These are phyloP conservation scores for Ctenopoma kingsleyae DNA, from an alignment of 2,797 vertebrate species.

Conservation along the genomic window DNA sequence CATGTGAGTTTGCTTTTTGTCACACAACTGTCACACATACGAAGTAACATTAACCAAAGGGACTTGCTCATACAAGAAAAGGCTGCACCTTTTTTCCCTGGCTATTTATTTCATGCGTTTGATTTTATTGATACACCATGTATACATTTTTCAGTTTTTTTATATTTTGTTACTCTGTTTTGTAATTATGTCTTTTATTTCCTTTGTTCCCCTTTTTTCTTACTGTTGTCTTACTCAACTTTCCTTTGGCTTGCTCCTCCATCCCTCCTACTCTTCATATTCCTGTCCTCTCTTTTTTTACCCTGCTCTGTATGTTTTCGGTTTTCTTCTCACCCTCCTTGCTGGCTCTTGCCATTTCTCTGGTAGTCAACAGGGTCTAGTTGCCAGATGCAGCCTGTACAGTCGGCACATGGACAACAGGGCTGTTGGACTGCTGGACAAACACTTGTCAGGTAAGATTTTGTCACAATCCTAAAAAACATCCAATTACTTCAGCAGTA, in stretches of 20 bases:
- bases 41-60: background rate
- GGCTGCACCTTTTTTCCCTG: slow-evolving; percentile 3
- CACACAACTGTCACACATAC: background rate
- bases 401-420: slow-evolving; percentile 77
- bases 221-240: background rate
- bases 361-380: slow-evolving; percentile 76
- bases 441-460: slow-evolving; percentile 69
- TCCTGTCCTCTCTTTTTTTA: slow-evolving; percentile 8
- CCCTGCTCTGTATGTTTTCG: slow-evolving; percentile 23
- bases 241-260: background rate
- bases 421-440: slow-evolving; percentile 45
- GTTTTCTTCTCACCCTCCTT: slow-evolving; percentile 31
- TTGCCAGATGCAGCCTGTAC: slow-evolving; percentile 80
- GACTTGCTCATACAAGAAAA: background rate
- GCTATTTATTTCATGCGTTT: slow-evolving; percentile 20
- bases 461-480: background rate
- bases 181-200: slow-evolving; percentile 33
- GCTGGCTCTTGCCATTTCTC: slow-evolving; percentile 25
- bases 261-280: background rate
- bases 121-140: slow-evolving; percentile 27
- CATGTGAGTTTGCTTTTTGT: slow-evolving; percentile 46
- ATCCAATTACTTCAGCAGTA: no score
- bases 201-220: slow-evolving; percentile 24
- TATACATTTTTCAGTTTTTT: slow-evolving; percentile 43
- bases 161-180: slow-evolving; percentile 48